Base-by-base conservation (phyloP, 2,113 vertebrate genomes). In the Hassar affinis region DNA sequence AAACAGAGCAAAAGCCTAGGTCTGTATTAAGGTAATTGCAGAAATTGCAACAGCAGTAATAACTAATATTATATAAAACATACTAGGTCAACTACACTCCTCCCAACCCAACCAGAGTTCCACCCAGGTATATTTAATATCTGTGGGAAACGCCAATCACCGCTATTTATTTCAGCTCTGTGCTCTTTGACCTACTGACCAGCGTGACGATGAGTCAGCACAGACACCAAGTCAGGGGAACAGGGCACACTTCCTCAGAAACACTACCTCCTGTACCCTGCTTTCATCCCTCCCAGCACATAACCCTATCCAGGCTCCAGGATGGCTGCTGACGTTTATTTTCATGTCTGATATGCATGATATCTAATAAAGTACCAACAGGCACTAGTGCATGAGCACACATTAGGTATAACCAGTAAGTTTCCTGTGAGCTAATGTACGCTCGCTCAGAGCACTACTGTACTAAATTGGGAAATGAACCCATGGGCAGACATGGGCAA, bases 121-220 rank as follows among this genome's bases (percentile, higher is more conserved):
- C 72, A 14, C 17, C 30, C 27, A 22, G 72, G 27, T 35, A 56
- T 54, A 35, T 56, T 33, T 76, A 76, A 56, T 77, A 56, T 74
- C 54, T 49, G 25, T 33, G 52, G 20, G n/a, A 56, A 75, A 51
- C 78, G 56, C 47, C 15, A 52, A 52, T 78, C 25, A 56, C 49
- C 5, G 85, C 90, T 86, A 79, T 85, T 20, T 87, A 88, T 91
- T 42, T 92, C 90, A 91, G 87, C 89, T 18, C 85, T 90, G 54
- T 88, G 64, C 78, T 72, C 76, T 83, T 80, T 82, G 77, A 74
- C 77, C 80, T n/a, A 74, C 38, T 56, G 42, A 68, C 47, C 57
- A 56, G 12, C 35, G 6, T 61, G 6, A 6, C 17, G 79, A 72
- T 80, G 72, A 64, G 30, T 84, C 77, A 74, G 77, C 77, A 80